These are phyloP conservation scores for Thecocarcelia acutangulata DNA, from an alignment of 2,888 invertebrate genomes.

Conservation along the genomic window DNA sequence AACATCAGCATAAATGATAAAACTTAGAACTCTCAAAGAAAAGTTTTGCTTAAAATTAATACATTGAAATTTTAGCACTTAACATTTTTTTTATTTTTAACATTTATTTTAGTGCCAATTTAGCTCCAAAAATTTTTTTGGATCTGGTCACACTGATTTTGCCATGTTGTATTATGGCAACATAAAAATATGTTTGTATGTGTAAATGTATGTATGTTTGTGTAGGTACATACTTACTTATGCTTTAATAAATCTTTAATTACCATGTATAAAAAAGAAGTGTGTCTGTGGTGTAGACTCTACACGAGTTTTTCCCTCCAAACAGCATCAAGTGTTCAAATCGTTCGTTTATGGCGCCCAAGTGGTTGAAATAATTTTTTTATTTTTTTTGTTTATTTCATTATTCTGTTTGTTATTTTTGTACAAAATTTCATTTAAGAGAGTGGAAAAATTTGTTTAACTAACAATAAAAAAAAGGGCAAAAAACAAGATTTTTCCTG, in stretches of 20 bases:
- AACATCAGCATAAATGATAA: too few relatives aligned
- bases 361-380: constrained; percentile 43
- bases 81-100: too few relatives aligned
- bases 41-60: too few relatives aligned
- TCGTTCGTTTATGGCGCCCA: constrained; percentile 57
- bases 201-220: neutral
- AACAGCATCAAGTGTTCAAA: constrained; percentile 41
- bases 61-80: too few relatives aligned
- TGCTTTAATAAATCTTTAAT: neutral
- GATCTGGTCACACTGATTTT: too few relatives aligned
- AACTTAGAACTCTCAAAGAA: too few relatives aligned
- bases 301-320: constrained; percentile 9
- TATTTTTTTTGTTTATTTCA: constrained; percentile 33
- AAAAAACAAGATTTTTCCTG: constrained; percentile 24
- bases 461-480: neutral
- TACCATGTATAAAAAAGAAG: neutral
- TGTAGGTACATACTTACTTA: too few relatives aligned
- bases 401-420: constrained; percentile 26
- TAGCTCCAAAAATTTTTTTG: too few relatives aligned
- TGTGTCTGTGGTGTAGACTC: neutral
- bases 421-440: constrained; percentile 38
- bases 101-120: too few relatives aligned
- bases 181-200: too few relatives aligned
- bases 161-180: too few relatives aligned
- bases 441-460: constrained; percentile 33